phyloP scores from a whole-genome alignment of 2,113 vertebrate species.

The Empidonax traillii region DNA sequence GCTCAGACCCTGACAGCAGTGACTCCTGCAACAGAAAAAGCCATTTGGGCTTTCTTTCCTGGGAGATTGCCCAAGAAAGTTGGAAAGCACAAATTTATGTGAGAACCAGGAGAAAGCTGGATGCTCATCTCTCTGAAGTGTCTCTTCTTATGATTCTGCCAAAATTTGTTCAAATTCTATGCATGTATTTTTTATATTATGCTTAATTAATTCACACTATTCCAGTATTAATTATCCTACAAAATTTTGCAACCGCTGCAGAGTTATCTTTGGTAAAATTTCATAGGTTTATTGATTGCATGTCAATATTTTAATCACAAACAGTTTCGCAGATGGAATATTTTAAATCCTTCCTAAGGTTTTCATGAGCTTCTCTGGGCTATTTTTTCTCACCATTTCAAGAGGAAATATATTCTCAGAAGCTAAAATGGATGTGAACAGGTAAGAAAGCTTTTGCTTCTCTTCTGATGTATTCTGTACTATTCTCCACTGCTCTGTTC shows the following conservation, averaged over 20 bases:
- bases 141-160: not conserved
- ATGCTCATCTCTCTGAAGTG: not conserved
- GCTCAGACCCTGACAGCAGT: not conserved
- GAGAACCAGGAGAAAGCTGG: not conserved
- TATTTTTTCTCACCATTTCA: not conserved
- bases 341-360: not conserved
- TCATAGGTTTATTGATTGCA: slow-evolving; percentile 10
- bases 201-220: not conserved
- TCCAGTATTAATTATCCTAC: slow-evolving; percentile 7
- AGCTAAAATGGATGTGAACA: not conserved
- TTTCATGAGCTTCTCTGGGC: not conserved
- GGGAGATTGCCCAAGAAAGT: not conserved
- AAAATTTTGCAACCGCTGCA: not conserved
- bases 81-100: not conserved
- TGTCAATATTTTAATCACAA: slow-evolving; percentile 36
- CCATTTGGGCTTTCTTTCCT: not conserved
- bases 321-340: not conserved
- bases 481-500: not conserved
- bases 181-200: not conserved
- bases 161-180: not conserved
- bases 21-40: not conserved
- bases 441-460: not conserved
- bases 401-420: not conserved
- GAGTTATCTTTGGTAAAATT: not conserved
- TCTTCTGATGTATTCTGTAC: not conserved